These are phyloP conservation scores for Anthoptus insignis DNA, from an alignment of 2,888 invertebrate genomes.

Conservation along the genomic window DNA sequence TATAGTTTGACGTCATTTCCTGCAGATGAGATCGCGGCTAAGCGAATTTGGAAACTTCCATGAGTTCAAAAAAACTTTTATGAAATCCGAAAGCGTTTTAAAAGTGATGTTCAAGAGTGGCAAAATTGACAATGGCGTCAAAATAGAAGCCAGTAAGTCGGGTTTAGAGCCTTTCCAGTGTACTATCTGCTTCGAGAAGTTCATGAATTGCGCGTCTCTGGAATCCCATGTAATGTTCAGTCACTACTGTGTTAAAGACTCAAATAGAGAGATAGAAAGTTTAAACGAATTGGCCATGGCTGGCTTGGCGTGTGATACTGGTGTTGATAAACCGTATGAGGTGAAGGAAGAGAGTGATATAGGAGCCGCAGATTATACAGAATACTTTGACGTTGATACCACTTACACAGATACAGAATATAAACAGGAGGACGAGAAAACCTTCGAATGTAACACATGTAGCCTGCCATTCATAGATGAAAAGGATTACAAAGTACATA, in stretches of 20 bases:
- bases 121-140: constrained; percentile 24
- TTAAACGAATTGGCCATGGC: neutral
- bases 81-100: constrained; percentile 65
- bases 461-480: constrained; percentile 17
- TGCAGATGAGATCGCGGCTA: constrained; percentile 2
- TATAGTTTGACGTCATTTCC: too few species aligned
- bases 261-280: neutral
- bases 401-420: constrained; percentile 12
- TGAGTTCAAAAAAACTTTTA: constrained; percentile 70
- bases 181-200: constrained; percentile 49
- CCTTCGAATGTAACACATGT: constrained; percentile 28
- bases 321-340: constrained; percentile 13
- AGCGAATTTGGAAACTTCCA: neutral
- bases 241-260: constrained; percentile 29
- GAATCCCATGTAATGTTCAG: constrained; percentile 46
- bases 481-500: constrained; percentile 22
- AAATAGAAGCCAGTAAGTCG: constrained; percentile 39
- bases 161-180: constrained; percentile 47
- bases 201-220: constrained; percentile 41
- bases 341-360: constrained; percentile 30
- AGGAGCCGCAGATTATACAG: constrained; percentile 18
- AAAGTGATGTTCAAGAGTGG: constrained; percentile 54
- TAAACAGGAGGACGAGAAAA: constrained; percentile 42
- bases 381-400: constrained; percentile 20
- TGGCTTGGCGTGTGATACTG: constrained; percentile 5